Base-by-base conservation (phyloP, 2,888 invertebrate genomes). In the Synanthedon andrenaeformis region DNA sequence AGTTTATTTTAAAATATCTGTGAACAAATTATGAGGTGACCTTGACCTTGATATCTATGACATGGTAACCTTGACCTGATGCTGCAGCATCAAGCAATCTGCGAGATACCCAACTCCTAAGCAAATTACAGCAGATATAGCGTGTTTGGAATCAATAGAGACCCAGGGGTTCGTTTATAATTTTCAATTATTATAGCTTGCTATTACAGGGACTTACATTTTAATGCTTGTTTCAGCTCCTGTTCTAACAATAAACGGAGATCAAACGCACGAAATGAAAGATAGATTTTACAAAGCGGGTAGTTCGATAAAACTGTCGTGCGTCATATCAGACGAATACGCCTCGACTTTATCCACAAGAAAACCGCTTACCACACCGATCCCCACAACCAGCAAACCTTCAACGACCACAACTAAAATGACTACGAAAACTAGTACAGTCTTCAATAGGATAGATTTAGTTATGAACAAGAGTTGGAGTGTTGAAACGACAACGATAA, bases 271-370 rank as follows among this genome's bases (percentile, higher is more conserved):
- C 65, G 91, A 91, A 72, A 88, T 92, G 53, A 90, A 90, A 64
- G 92, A 92, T 75, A 90, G 91, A 65, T 92, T 92, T 74, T 92
- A 92, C 76, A 92, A 93, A 81, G 90, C 92, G 41, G 93, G 93
- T 62, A 93, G 92, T 74, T 89, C 91, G 54, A 92, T 93, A 62
- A 92, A 92, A 74, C 82, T 93, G 58, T 89, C 91, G 41, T 92
- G 92, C 65, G 75, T 82, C 69, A 83, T 87, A 82, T 82, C 86
- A 67, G 85, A 85, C 53, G 80, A 84, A 55, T 86, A 76, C 56
- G 64, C 78, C 50, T 61, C 70, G 49, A 71, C 76, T 19, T 62
- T 82, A 55, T 66, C 79, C 3, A 77, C 74, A 6, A 79, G 79
- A 64, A 58, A 69, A 14, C 68, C 79, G 42, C 54, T 62, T 3